Conservation (phyloP, 2,888 invertebrate species). For the Automeris io region DNA sequence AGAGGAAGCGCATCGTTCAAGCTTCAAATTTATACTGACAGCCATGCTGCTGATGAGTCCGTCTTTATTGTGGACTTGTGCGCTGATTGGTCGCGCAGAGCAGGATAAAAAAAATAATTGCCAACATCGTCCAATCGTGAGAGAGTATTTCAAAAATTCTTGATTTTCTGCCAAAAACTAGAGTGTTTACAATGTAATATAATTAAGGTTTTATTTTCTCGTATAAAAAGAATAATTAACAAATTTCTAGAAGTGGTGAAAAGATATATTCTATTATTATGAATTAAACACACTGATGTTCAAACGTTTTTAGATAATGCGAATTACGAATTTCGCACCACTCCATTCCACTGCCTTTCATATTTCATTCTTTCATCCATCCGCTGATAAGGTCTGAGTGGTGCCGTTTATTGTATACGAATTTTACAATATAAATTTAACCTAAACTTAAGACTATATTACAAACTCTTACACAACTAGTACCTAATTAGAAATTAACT, state of each 20-base stretch:
- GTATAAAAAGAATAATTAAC: not conserved
- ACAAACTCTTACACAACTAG: too few species aligned
- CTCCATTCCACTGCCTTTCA: too few species aligned
- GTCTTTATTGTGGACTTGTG: conserved; percentile 86
- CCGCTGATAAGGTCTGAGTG: too few species aligned
- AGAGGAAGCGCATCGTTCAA: conserved; percentile 90
- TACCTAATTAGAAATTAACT: too few species aligned
- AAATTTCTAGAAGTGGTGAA: not conserved
- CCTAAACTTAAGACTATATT: too few species aligned
- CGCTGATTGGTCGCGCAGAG: conserved; percentile 78
- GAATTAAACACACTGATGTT: not conserved
- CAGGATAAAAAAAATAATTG: conserved; percentile 44
- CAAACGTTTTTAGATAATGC: not conserved
- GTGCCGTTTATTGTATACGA: too few species aligned
- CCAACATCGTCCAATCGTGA: conserved; percentile 46
- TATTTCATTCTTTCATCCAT: too few species aligned
- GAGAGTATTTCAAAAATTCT: conserved; percentile 44
- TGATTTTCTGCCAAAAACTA: conserved; percentile 48
- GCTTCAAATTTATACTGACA: conserved; percentile 98
- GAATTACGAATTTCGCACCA: too few species aligned
- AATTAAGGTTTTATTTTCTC: conserved; percentile 19
- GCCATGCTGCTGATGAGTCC: conserved; percentile 93
- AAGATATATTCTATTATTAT: not conserved
- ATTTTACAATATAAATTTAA: too few species aligned
- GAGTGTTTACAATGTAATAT: conserved; percentile 26